Evolutionary conservation across 2,888 invertebrate genomes (phyloP), one percentile per base, ranked within the genome.

Genomic region (Dryobotodes eremita): DNA sequence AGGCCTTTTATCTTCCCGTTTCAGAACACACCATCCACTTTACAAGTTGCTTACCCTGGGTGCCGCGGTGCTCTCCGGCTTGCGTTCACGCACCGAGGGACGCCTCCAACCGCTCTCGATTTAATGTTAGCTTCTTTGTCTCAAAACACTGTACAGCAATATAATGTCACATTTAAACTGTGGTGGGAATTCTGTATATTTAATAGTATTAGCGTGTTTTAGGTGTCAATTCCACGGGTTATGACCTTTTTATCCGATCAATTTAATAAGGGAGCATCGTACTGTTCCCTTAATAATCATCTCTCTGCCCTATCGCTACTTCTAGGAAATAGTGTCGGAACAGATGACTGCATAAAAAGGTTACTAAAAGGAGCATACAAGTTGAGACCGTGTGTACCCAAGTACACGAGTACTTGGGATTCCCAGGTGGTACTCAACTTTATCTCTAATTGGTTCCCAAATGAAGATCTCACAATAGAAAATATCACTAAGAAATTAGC

Each of bases 361-460:
- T 71, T 90, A 4, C 50, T 91, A 0, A 90, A 89, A 83, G 91
- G 89, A 10, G 74, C 76, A 0, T 92, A 73, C 73, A n/a, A n/a
- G 80, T 59, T 82, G 36, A 89, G 85, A 70, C 90, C 91, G 10
- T 46, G 50, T 8, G 48, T 15, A 8, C 89, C 90, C 1, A 91
- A 90, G 69, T 91, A 91, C 57, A n/a, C n/a, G n/a, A n/a, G n/a
- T n/a, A 75, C 88, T 1, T 91, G 90, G 90, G 86, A 91, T 59
- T 89, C 89, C 11, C 72, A 89, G 66, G 5, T 82, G 4, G n/a
- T n/a, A n/a, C n/a, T n/a, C n/a, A n/a, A n/a, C n/a, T n/a, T n/a
- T n/a, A n/a, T n/a, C n/a, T n/a, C 82, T 0, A 57, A 70, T 2
- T 89, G 88, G 89, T 77, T 66, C 8, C 90, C 89, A 0, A 84